phyloP scores from a whole-genome alignment of 2,113 vertebrate species.

The Cynoglossus semilaevis region DNA sequence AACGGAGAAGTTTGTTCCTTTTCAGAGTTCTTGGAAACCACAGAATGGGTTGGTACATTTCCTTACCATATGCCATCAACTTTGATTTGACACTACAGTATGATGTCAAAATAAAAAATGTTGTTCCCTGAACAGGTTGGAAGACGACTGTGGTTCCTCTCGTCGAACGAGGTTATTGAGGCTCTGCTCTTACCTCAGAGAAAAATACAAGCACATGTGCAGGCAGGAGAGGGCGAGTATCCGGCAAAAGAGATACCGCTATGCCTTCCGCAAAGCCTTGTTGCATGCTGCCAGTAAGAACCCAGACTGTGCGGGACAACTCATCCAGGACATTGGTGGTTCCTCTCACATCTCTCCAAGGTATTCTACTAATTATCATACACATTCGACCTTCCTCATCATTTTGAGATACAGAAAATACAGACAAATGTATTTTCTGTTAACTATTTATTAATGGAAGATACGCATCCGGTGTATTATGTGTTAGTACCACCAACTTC shows the following conservation, averaged over 20 bases:
- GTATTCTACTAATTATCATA: slow-evolving; percentile 57
- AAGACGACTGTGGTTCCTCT: slow-evolving; percentile 81
- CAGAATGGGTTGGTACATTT: slow-evolving; percentile 55
- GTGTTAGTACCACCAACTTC: not conserved
- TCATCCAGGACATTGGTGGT: slow-evolving; percentile 84
- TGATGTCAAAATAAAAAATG: not conserved
- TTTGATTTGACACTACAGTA: too few species aligned
- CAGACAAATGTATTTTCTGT: too few species aligned
- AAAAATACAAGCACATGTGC: slow-evolving; percentile 98
- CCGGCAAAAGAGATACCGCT: slow-evolving; percentile 91
- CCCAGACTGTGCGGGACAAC: slow-evolving; percentile 85
- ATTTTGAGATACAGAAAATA: too few species aligned
- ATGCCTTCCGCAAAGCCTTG: slow-evolving; percentile 91
- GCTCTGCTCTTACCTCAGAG: slow-evolving; percentile 96
- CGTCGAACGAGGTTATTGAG: slow-evolving; percentile 89
- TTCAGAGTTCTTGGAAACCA: slow-evolving; percentile 84
- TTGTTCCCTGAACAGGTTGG: slow-evolving; percentile 32
- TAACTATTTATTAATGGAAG: too few species aligned
- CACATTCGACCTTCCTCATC: not conserved
- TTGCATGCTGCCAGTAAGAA: slow-evolving; percentile 91
- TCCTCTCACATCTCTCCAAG: slow-evolving; percentile 75
- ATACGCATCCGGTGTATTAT: too few species aligned
- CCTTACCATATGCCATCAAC: not conserved
- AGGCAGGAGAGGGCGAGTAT: slow-evolving; percentile 91
- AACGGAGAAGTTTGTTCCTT: slow-evolving; percentile 81